A percentile compares a stretch with the other conserved stretches of the same genome.
phyloP scores from a whole-genome alignment of 2,113 vertebrate genomes.

The Morone chrysops region DNA sequence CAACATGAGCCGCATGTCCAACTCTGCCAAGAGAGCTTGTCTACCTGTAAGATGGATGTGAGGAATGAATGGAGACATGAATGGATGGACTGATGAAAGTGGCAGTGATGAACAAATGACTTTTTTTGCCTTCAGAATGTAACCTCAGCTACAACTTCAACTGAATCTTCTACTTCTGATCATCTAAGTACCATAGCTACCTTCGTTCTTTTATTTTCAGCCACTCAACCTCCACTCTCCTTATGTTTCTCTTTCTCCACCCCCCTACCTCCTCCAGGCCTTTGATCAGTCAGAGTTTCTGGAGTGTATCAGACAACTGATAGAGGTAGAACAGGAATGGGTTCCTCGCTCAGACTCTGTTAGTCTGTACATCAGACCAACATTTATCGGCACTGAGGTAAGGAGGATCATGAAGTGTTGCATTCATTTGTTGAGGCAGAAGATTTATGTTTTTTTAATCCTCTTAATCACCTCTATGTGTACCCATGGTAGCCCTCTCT shows the following conservation, averaged over 20 bases:
- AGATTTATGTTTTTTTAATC: neutral
- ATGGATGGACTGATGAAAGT: neutral
- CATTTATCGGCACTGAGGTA: slow-evolving; percentile 58
- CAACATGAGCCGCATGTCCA: slow-evolving; percentile 90
- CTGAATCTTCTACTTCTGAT: neutral
- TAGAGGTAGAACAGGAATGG: slow-evolving; percentile 92
- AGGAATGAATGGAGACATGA: neutral
- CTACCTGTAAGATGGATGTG: slow-evolving; percentile 86
- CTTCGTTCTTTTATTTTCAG: neutral
- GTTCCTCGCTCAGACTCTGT: slow-evolving; percentile 86
- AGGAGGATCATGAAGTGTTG: neutral
- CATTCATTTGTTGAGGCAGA: too few relatives aligned
- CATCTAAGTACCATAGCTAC: too few relatives aligned
- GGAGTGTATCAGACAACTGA: slow-evolving; percentile 89
- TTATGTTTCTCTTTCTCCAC: neutral
- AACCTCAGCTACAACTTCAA: neutral
- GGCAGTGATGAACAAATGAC: neutral
- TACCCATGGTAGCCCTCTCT: slow-evolving; percentile 31
- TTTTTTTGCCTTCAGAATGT: neutral
- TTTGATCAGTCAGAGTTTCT: slow-evolving; percentile 91
- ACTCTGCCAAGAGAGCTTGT: slow-evolving; percentile 86
- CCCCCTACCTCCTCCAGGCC: slow-evolving; percentile 70
- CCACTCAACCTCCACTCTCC: neutral
- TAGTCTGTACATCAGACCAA: slow-evolving; percentile 90
- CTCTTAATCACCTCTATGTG: neutral